phyloP scores from a whole-genome alignment of 2,797 vertebrate species.

The Brotula barbata region DNA sequence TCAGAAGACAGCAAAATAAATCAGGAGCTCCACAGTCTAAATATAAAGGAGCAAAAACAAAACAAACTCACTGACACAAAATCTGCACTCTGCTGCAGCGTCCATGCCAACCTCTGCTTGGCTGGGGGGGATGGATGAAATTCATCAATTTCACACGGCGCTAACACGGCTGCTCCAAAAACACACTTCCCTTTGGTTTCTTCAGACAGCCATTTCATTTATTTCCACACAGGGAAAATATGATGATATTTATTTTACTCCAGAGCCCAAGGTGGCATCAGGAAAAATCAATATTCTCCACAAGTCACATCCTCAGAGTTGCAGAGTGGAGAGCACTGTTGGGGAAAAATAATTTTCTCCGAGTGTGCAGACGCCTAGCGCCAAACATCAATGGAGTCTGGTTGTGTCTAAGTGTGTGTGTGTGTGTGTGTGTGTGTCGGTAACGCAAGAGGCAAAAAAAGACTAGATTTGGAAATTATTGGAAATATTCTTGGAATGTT shows the following conservation, averaged over 20 bases:
- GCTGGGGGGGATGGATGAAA: constrained; percentile 23
- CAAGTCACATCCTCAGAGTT: constrained; percentile 50
- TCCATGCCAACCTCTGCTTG: constrained; percentile 7
- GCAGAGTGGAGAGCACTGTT: constrained; percentile 21
- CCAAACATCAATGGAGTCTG: constrained; percentile 22
- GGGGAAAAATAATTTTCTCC: too few species aligned
- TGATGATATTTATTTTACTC: constrained; percentile 63
- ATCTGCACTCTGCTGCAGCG: not conserved
- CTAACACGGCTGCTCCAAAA: constrained; percentile 34
- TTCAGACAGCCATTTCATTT: constrained; percentile 44
- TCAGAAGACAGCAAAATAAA: constrained; percentile 29
- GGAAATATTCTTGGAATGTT: not conserved
- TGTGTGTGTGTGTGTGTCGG: not conserved
- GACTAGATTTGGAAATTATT: constrained; percentile 24
- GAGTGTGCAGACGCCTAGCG: constrained; percentile 22
- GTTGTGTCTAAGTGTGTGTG: constrained; percentile 41
- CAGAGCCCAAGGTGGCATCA: constrained; percentile 34
- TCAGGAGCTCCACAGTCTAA: constrained; percentile 5
- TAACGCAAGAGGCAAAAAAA: not conserved
- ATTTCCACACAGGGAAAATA: constrained; percentile 50
- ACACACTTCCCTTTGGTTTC: constrained; percentile 32
- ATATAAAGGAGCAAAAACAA: constrained; percentile 5
- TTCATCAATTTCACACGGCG: constrained; percentile 33
- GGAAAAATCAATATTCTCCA: constrained; percentile 64
- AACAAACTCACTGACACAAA: not conserved